These are phyloP conservation scores for Natrix natrix DNA, from an alignment of 2,797 vertebrate genomes.

Conservation along the genomic window DNA sequence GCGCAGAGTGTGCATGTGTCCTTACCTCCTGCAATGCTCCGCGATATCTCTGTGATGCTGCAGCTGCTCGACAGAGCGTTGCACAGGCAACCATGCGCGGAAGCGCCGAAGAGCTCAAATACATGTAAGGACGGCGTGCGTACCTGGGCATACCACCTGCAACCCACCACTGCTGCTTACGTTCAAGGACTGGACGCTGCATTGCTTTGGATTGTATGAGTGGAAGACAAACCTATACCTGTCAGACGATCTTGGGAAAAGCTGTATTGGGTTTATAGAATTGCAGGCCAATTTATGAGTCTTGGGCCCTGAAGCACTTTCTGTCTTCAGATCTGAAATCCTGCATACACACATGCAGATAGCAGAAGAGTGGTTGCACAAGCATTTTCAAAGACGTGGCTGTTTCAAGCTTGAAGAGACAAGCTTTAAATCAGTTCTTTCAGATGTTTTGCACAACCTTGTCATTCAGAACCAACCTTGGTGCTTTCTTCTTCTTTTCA, in stretches of 20 bases:
- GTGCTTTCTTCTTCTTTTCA: not conserved
- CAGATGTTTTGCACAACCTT: not conserved
- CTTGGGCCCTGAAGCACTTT: not conserved
- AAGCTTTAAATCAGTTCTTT: not conserved
- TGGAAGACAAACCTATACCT: not conserved
- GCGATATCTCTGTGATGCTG: too few species aligned
- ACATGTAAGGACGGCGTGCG: too few species aligned
- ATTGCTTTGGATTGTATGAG: not conserved
- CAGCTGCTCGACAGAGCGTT: too few species aligned
- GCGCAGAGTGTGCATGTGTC: too few species aligned
- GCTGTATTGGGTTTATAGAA: not conserved
- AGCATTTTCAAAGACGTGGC: not conserved
- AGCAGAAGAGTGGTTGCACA: not conserved
- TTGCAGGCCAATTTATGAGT: not conserved
- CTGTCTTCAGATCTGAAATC: not conserved
- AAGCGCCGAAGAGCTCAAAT: too few species aligned
- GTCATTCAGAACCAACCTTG: not conserved
- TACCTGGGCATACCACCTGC: too few species aligned
- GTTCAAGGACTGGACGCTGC: not conserved
- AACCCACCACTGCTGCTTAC: not conserved
- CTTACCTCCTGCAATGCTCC: too few species aligned
- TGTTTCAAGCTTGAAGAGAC: not conserved
- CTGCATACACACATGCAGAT: not conserved
- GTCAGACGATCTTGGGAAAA: not conserved
- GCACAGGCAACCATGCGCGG: too few species aligned